Percentiles rank a stretch among this genome's conserved stretches.
phyloP scores from a whole-genome alignment of 1,140 invertebrate species.

The Teleogryllus occipitalis region DNA sequence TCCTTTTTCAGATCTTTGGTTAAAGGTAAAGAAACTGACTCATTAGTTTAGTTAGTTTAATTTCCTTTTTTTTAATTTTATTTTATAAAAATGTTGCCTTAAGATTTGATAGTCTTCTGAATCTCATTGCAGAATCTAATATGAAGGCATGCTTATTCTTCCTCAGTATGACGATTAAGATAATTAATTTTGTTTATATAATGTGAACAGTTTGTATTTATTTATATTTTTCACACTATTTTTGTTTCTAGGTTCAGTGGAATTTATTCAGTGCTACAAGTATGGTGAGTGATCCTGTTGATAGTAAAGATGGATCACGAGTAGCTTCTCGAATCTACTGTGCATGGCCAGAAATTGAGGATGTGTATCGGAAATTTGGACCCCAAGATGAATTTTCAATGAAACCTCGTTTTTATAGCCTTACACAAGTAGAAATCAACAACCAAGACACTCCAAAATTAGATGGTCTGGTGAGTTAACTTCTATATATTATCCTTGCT shows the following conservation, averaged over 20 bases:
- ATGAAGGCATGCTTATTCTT: too few species aligned
- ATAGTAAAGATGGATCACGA: slow-evolving; percentile 43
- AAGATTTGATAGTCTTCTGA: too few species aligned
- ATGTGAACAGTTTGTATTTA: background rate
- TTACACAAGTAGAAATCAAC: slow-evolving; percentile 66
- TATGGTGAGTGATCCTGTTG: slow-evolving; percentile 42
- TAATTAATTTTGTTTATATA: background rate
- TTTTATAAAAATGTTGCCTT: too few species aligned
- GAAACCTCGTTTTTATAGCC: slow-evolving; percentile 78
- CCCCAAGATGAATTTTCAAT: slow-evolving; percentile 65
- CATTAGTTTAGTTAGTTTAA: too few species aligned
- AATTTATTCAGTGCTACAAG: slow-evolving; percentile 66
- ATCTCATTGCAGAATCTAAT: too few species aligned
- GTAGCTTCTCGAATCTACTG: slow-evolving; percentile 57
- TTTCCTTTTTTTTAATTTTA: too few species aligned
- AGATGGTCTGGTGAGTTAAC: slow-evolving; percentile 63
- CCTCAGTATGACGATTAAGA: too few species aligned
- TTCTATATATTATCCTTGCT: too few species aligned
- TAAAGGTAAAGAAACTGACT: too few species aligned
- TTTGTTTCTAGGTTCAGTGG: slow-evolving; percentile 61
- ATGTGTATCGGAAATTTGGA: slow-evolving; percentile 65
- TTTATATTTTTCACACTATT: background rate
- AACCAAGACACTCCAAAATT: slow-evolving; percentile 78
- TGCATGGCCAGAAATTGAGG: slow-evolving; percentile 70
- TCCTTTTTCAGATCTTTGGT: too few species aligned